Evolutionary conservation across 2,888 invertebrate species (phyloP), one percentile per base, ranked within the genome.

Genomic region (Philereme vetulata): DNA sequence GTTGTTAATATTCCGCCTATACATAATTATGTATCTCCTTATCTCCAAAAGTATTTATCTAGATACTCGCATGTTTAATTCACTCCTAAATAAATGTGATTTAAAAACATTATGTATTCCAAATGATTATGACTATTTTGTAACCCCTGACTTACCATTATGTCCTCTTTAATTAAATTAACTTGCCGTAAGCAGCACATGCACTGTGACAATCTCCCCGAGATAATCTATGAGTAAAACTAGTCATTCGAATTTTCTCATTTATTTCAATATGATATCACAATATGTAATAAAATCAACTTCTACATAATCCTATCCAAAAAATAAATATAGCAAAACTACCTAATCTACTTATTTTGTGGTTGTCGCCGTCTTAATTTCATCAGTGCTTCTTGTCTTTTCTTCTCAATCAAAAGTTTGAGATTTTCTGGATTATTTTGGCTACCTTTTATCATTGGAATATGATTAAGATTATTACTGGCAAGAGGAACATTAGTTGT

Each of bases 341-440:
- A 65, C 49, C 21, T 42, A 51, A 51, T 60, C 66, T 56, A 70
- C 72, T 78, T 80, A 65, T 76, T 77, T 60, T 82, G 81, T 50
- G 81, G 78, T 67, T 85, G 87, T 49, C 85, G 77, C 9, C 84
- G 80, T 71, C 86, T 81, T 66, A 92, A 77, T 72, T 87, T 92
- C 82, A 89, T 81, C 50, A 93, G 68, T 4, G 93, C 92, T 74
- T 92, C 90, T 70, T 89, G 88, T 67, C 92, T 81, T 76, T 92
- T 92, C 72, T 85, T 90, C 70, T 92, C 92, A 64, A 92, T 90
- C 42, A 91, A 68, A 53, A 69, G 72, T 72, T 86, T 89, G 38
- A 90, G 63, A 67, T 89, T 81, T 47, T 60, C 36, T 44, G 68
- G 51, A 36, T 68, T 74, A 56, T 54, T 71, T 35, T 34, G 68